These are phyloP conservation scores for Microtus ochrogaster DNA, from an alignment of 2,113 vertebrate genomes.

Conservation along the genomic window DNA sequence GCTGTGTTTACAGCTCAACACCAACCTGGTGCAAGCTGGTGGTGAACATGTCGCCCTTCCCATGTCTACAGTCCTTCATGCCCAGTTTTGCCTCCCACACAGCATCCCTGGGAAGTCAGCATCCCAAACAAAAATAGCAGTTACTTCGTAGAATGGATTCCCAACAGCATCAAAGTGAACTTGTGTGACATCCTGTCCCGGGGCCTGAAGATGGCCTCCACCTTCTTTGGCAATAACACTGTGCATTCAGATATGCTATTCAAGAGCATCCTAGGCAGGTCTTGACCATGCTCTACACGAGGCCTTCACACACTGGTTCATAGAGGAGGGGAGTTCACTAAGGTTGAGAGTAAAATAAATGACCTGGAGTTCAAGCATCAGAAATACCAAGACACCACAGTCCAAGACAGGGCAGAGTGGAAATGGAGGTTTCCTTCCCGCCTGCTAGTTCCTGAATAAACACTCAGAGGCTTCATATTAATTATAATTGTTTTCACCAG, in stretches of 20 bases:
- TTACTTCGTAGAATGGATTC: neutral
- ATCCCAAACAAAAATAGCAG: neutral
- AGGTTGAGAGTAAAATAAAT: slow-evolving; percentile 95
- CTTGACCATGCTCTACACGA: slow-evolving; percentile 94
- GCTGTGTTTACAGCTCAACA: neutral
- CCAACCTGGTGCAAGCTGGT: too few species aligned
- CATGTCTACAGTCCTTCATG: neutral
- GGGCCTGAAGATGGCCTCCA: neutral
- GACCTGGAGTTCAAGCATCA: slow-evolving; percentile 96
- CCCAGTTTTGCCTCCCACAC: slow-evolving; percentile 91
- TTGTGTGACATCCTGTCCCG: neutral
- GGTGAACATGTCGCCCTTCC: neutral
- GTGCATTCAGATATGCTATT: slow-evolving; percentile 91
- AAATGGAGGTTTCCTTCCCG: too few species aligned
- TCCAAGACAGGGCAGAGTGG: slow-evolving; percentile 84
- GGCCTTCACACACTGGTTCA: slow-evolving; percentile 97
- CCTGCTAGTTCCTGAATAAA: too few species aligned
- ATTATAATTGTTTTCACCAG: too few species aligned
- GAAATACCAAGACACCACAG: slow-evolving; percentile 94
- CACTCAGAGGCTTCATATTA: too few species aligned
- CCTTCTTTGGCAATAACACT: neutral
- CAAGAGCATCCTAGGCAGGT: slow-evolving; percentile 96
- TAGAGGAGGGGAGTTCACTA: slow-evolving; percentile 86
- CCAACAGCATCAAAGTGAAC: neutral
- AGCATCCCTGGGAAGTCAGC: slow-evolving; percentile 91